Conservation (phyloP, 2,113 vertebrate species). For the Ptyas mucosa region DNA sequence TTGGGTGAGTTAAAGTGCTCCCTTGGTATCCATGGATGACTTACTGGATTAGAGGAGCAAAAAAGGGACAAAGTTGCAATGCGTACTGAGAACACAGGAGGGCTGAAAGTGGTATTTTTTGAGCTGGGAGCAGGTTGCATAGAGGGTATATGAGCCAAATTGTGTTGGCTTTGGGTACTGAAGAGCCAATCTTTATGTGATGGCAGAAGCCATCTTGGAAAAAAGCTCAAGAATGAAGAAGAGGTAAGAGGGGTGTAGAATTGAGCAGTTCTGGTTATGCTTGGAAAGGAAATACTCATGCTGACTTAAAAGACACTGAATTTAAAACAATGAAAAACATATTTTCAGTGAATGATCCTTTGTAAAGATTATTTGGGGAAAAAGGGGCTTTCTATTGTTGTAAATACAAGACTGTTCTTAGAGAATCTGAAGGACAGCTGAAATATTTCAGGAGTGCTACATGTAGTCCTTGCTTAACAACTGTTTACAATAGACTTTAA, state of each 20-base stretch:
- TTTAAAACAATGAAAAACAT: neutral
- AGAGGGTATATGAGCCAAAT: neutral
- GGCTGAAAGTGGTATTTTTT: neutral
- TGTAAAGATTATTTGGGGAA: neutral
- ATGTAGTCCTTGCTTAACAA: too few relatives aligned
- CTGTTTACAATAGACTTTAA: too few relatives aligned
- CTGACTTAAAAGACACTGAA: neutral
- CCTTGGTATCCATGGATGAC: neutral
- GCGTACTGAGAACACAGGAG: neutral
- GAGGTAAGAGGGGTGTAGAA: neutral
- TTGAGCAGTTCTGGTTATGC: neutral
- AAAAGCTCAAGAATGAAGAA: neutral
- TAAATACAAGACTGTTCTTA: neutral
- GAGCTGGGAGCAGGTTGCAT: neutral
- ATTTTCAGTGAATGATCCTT: neutral
- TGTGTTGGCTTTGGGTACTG: neutral
- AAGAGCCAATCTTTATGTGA: neutral
- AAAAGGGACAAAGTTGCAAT: neutral
- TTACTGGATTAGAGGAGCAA: neutral
- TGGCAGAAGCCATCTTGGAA: neutral
- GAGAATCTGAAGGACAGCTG: neutral
- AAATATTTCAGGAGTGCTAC: neutral
- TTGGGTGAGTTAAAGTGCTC: constrained; percentile 70
- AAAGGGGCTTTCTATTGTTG: neutral
- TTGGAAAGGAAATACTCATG: neutral